Evolutionary conservation across 2,113 vertebrate species (phyloP).

Genomic region (Corythaixoides concolor): DNA sequence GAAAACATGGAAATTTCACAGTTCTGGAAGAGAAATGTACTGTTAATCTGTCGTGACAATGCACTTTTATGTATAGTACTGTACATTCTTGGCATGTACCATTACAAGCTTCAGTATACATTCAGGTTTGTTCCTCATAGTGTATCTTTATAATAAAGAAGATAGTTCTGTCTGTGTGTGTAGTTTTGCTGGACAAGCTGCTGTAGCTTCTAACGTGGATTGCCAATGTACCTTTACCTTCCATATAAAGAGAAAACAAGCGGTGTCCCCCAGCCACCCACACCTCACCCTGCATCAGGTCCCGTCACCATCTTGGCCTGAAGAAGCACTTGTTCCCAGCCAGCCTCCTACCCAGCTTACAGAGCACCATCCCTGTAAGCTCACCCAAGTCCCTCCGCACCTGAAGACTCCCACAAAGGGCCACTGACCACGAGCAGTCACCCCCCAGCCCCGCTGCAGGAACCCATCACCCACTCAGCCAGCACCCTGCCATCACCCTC

Average conservation of each 20-base stretch:
- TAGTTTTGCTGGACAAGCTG: not conserved
- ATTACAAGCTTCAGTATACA: slow-evolving; percentile 85
- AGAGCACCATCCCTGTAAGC: not conserved
- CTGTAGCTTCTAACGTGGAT: fast-evolving
- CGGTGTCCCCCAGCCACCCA: not conserved
- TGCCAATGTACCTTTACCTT: not conserved
- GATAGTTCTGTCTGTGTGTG: slow-evolving; percentile 81
- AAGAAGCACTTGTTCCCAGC: not conserved
- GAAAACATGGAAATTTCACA: slow-evolving; percentile 72
- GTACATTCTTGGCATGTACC: slow-evolving; percentile 95
- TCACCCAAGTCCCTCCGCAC: not conserved
- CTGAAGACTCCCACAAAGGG: not conserved
- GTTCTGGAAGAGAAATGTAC: slow-evolving; percentile 80
- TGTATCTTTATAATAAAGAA: slow-evolving; percentile 98
- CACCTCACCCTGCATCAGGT: not conserved
- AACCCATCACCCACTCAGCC: fast-evolving
- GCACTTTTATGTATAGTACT: slow-evolving; percentile 98
- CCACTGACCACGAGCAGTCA: fast-evolving
- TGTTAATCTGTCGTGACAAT: slow-evolving; percentile 91
- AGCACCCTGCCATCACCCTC: not conserved
- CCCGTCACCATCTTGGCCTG: not conserved
- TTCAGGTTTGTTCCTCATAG: slow-evolving; percentile 82
- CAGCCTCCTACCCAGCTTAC: not conserved
- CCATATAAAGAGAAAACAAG: not conserved
- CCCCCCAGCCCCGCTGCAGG: fast-evolving